These are phyloP conservation scores for Drosophila longiperda DNA, from an alignment of 2,888 invertebrate species.

Conservation along the genomic window DNA sequence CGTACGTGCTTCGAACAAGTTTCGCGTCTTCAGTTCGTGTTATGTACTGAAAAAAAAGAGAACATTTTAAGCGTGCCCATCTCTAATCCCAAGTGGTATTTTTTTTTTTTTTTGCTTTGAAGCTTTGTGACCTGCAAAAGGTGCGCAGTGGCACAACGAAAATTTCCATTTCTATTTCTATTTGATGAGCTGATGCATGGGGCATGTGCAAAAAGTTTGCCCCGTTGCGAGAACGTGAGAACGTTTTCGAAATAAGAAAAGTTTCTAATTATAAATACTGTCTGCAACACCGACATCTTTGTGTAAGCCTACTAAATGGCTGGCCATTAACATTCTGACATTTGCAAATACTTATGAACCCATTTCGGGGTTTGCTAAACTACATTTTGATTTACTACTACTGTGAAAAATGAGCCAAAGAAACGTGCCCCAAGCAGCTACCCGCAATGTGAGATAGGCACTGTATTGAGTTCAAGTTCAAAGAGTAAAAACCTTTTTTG, in stretches of 20 bases:
- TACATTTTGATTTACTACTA: slow-evolving; percentile 5
- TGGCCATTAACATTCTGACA: slow-evolving; percentile 47
- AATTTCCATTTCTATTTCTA: slow-evolving; percentile 28
- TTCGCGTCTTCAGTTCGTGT: neutral
- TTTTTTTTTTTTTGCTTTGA: neutral
- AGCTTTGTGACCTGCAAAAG: slow-evolving; percentile 14
- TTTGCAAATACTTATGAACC: slow-evolving; percentile 33
- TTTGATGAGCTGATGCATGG: slow-evolving; percentile 32
- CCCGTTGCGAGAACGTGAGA: slow-evolving; percentile 6
- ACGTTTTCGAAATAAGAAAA: slow-evolving; percentile 41
- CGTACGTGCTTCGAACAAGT: neutral
- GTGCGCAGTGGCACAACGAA: slow-evolving; percentile 15
- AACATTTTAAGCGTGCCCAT: slow-evolving; percentile 2
- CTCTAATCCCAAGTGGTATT: slow-evolving; percentile 2
- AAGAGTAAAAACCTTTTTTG: neutral
- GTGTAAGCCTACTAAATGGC: slow-evolving; percentile 38
- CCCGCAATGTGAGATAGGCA: neutral
- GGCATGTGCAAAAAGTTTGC: slow-evolving; percentile 21
- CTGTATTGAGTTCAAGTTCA: neutral
- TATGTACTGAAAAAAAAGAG: no score
- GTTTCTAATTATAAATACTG: slow-evolving; percentile 61
- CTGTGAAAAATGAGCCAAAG: slow-evolving; percentile 24
- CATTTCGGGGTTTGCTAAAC: neutral
- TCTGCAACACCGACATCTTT: slow-evolving; percentile 1
- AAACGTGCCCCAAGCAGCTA: slow-evolving; percentile 8